Percentiles rank a stretch among this genome's conserved stretches.
phyloP scores from a whole-genome alignment of 2,113 vertebrate species.

The Pyrgilauda ruficollis region DNA sequence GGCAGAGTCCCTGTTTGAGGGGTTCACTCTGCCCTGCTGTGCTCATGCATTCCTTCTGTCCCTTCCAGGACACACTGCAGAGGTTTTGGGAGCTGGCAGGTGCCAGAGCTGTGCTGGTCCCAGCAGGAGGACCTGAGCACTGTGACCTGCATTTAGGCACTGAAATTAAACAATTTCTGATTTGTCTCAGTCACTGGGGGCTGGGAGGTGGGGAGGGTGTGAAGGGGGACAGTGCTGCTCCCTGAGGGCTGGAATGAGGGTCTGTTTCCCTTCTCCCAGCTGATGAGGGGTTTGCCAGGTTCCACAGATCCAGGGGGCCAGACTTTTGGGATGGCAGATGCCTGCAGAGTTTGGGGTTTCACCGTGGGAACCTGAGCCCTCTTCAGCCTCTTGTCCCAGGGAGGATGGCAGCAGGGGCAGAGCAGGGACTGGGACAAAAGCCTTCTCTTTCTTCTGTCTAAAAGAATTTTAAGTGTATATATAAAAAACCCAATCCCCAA shows the following conservation, averaged over 20 bases:
- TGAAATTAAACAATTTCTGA: background rate
- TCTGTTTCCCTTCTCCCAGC: background rate
- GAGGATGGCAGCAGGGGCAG: background rate
- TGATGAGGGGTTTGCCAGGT: background rate
- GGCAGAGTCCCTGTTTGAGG: background rate
- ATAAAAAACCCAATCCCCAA: background rate
- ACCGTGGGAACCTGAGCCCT: background rate
- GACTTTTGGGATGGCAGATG: background rate
- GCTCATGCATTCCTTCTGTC: background rate
- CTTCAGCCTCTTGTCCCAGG: background rate
- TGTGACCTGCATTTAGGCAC: background rate
- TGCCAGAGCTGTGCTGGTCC: background rate
- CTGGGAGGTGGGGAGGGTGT: background rate
- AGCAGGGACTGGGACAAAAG: background rate
- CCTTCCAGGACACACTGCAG: background rate
- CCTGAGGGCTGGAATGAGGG: background rate
- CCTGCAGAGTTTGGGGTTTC: rapidly evolving
- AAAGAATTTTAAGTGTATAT: background rate
- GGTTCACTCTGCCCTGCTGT: background rate
- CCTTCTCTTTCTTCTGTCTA: background rate
- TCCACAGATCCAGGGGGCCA: rapidly evolving
- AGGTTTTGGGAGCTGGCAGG: background rate
- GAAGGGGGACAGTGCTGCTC: background rate
- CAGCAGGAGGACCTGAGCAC: background rate
- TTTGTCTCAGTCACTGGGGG: background rate